These are phyloP conservation scores for Callyntrura sp. DNA, from an alignment of 2,888 invertebrate genomes.

Conservation along the genomic window DNA sequence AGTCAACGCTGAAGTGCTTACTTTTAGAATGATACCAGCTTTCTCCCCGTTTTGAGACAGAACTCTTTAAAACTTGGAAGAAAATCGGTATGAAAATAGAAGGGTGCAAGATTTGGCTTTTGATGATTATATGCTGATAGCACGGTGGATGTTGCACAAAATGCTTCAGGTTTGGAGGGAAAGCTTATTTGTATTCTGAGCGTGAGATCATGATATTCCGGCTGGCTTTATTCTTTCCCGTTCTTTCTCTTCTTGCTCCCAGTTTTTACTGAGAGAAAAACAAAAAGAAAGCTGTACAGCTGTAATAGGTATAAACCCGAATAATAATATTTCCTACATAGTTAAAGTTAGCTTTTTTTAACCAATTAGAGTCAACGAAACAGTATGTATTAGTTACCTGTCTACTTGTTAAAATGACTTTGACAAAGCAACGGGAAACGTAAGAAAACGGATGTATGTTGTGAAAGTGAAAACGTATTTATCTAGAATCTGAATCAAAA, in stretches of 20 bases:
- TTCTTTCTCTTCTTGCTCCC: neutral
- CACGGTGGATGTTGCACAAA: constrained; percentile 56
- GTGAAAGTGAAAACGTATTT: too few relatives aligned
- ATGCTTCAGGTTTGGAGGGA: constrained; percentile 36
- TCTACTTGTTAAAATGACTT: too few relatives aligned
- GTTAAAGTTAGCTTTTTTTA: too few relatives aligned
- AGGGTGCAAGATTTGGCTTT: constrained; percentile 57
- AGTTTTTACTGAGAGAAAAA: neutral
- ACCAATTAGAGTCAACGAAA: too few relatives aligned
- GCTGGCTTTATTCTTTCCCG: constrained; percentile 31
- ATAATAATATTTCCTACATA: too few relatives aligned
- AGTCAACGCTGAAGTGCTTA: too few relatives aligned
- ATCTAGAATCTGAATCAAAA: too few relatives aligned
- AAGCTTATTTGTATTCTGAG: constrained; percentile 53
- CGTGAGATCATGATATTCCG: constrained; percentile 49
- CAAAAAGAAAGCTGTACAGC: neutral
- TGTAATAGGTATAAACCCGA: neutral
- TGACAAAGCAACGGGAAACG: too few relatives aligned
- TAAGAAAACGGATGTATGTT: too few relatives aligned
- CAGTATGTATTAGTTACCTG: too few relatives aligned
- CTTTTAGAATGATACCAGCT: too few relatives aligned
- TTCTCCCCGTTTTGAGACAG: too few relatives aligned
- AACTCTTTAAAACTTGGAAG: constrained; percentile 1
- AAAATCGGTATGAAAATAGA: constrained; percentile 22
- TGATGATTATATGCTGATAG: constrained; percentile 34